Evolutionary conservation across 2,888 invertebrate species (phyloP), one percentile per base, ranked within the genome.

Genomic region (Lithosia quadra): DNA sequence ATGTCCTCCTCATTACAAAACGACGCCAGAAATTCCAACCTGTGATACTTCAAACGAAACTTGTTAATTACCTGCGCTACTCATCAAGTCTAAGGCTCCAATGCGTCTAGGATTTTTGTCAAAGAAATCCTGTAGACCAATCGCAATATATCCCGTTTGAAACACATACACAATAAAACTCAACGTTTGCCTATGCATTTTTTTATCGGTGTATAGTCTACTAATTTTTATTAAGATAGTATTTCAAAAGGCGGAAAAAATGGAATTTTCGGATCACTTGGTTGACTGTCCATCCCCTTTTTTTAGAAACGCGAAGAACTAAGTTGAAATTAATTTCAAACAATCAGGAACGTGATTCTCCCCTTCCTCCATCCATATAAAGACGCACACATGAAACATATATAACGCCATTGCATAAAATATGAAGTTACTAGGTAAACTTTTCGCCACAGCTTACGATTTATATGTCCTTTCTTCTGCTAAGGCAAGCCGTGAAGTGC

Each of bases 401-500:
- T 5, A 5, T 28, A 4, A 28, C 28, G 28, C 28, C 28, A 28
- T 4, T 28, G 28, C 28, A 28, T 28, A 28, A 28, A 7, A 43
- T 5, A 22, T 7, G 9, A 10, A 4, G 18, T 8, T 18, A n/a
- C 18, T n/a, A n/a, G n/a, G n/a, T 1, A 22, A 55, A 10, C 33
- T 33, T 1, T 2, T 9, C 74, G 68, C 75, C 66, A 2, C 10
- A 57, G 62, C 57, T 28, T 39, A 8, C 49, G 36, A 24, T 72
- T 76, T 62, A 67, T 7, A 22, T 64, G 65, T 66, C 63, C n/a
- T 21, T 22, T 3, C 39, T 10, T 21, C 61, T 49, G 66, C 69
- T 60, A 65, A 67, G 68, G 65, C 70, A 43, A 66, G 49, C 68
- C 67, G 76, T 86, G 88, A 89, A 86, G 87, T 88, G 88, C 85